Conservation (phyloP, 2,888 invertebrate species). For the Philonicus albiceps region DNA sequence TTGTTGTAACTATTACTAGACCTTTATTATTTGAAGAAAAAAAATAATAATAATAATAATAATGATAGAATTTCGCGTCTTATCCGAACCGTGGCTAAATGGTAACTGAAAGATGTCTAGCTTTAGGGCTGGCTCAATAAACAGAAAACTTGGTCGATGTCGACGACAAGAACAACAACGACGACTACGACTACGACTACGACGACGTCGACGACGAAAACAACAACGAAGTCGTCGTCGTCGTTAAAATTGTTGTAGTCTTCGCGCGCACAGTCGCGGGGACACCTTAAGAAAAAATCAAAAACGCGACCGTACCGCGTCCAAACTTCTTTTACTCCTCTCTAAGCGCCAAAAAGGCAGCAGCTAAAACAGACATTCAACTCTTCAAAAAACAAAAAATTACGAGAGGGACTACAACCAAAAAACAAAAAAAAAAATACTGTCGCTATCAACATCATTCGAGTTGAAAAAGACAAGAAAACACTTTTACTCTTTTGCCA, state of each 20-base stretch:
- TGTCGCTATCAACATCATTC: slow-evolving; percentile 33
- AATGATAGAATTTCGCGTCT: slow-evolving; percentile 44
- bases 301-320: not conserved
- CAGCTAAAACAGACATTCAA: slow-evolving; percentile 35
- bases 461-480: not conserved
- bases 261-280: not conserved
- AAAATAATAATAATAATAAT: too few relatives aligned
- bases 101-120: slow-evolving; percentile 46
- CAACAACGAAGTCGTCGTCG: not conserved
- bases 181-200: too few relatives aligned
- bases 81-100: slow-evolving; percentile 41
- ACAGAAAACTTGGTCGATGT: not conserved
- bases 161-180: not conserved
- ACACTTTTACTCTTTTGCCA: slow-evolving; percentile 38
- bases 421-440: slow-evolving; percentile 34
- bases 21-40: not conserved
- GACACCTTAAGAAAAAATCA: not conserved
- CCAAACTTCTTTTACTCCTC: not conserved
- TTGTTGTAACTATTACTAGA: not conserved
- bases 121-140: slow-evolving; percentile 42
- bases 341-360: slow-evolving; percentile 19
- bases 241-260: not conserved
- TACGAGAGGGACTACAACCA: slow-evolving; percentile 10
- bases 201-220: too few relatives aligned
- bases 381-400: not conserved